These are phyloP conservation scores for Phanerotoma sp. DNA, from an alignment of 2,888 invertebrate species.

Conservation along the genomic window DNA sequence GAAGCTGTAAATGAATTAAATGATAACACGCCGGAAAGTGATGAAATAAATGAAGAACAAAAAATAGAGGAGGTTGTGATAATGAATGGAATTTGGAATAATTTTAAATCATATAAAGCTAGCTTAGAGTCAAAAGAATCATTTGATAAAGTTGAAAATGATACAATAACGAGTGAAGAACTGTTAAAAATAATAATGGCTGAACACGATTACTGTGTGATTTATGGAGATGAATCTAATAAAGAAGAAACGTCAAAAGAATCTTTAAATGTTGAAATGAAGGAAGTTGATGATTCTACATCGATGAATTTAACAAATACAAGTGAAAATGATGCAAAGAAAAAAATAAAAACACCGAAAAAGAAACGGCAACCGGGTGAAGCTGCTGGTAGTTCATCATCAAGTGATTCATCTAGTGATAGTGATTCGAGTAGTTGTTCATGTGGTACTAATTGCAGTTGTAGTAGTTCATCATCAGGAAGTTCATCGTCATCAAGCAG, in stretches of 20 bases:
- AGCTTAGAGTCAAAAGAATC: constrained; percentile 59
- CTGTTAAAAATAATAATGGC: constrained; percentile 53
- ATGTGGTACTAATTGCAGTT: constrained; percentile 82
- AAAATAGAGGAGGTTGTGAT: constrained; percentile 64
- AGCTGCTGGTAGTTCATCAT: constrained; percentile 62
- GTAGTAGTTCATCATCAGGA: constrained; percentile 72
- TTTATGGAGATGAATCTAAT: constrained; percentile 43
- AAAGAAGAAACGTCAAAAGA: constrained; percentile 36
- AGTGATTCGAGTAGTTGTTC: constrained; percentile 76
- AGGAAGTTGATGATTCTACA: constrained; percentile 31
- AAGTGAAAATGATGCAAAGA: constrained; percentile 30
- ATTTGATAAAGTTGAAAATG: constrained; percentile 26
- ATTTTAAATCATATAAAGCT: constrained; percentile 74
- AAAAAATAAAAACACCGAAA: constrained; percentile 52
- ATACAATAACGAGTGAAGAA: constrained; percentile 39
- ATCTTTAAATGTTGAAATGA: constrained; percentile 47
- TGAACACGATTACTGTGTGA: constrained; percentile 75
- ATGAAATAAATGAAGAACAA: constrained; percentile 52
- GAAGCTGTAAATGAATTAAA: background rate
- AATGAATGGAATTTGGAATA: constrained; percentile 75
- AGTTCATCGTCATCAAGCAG: constrained; percentile 64
- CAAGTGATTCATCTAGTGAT: constrained; percentile 75
- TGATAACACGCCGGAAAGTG: background rate
- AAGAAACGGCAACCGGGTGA: constrained; percentile 44
- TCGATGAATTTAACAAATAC: constrained; percentile 17